Conservation (phyloP, 2,888 invertebrate genomes). For the Protonemura montana region DNA sequence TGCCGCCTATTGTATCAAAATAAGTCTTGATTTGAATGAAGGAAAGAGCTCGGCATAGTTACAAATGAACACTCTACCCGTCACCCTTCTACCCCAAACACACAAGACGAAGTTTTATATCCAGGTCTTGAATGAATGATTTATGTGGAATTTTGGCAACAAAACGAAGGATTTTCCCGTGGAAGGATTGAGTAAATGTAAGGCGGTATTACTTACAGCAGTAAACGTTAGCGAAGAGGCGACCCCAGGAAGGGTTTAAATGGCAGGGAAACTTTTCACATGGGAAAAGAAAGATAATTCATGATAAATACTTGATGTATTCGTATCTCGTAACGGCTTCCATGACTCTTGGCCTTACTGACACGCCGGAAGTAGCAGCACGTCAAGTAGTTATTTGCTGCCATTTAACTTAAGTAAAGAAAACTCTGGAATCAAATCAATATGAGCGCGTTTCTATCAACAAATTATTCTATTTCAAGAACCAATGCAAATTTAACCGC, state of each 20-base stretch:
- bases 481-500: background rate
- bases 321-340: background rate
- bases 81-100: background rate
- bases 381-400: background rate
- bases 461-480: background rate
- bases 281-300: constrained; percentile 8
- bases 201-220: constrained; percentile 9
- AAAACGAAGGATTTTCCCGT: constrained; percentile 22
- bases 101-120: constrained; percentile 13
- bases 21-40: constrained; percentile 20
- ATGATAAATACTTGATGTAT: constrained; percentile 23
- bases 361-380: background rate
- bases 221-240: background rate
- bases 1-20: background rate
- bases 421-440: background rate
- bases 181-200: constrained; percentile 18
- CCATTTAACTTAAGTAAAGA: background rate
- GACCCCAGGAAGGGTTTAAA: background rate
- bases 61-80: constrained; percentile 34
- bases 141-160: constrained; percentile 26
- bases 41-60: background rate
- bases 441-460: background rate
- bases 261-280: constrained; percentile 21
- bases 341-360: background rate
- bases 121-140: constrained; percentile 33